Evolutionary conservation across 2,113 vertebrate genomes (phyloP).

Genomic region (Neoarius graeffei): DNA sequence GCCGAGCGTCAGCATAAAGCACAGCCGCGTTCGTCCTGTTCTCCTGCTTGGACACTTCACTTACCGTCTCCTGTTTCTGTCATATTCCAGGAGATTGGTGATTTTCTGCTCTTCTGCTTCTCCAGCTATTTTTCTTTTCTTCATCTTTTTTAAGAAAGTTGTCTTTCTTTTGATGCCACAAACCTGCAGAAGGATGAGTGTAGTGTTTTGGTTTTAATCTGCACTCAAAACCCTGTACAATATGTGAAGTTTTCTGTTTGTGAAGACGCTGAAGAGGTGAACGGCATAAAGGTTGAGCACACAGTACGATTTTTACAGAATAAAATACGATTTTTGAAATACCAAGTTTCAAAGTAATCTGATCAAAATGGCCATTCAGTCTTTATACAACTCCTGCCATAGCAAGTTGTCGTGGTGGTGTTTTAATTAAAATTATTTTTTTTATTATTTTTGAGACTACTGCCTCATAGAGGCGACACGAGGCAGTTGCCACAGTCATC

Average conservation of each 20-base stretch:
- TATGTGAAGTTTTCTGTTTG: background rate
- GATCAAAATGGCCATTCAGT: background rate
- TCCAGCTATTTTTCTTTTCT: slow-evolving; percentile 67
- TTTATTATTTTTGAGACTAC: background rate
- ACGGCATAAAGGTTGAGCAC: background rate
- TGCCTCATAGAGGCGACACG: no score
- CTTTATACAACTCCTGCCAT: background rate
- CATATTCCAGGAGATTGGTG: slow-evolving; percentile 65
- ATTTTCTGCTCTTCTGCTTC: slow-evolving; percentile 66
- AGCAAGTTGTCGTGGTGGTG: background rate
- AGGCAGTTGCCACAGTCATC: no score
- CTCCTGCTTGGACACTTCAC: slow-evolving; percentile 66
- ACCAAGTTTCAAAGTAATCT: background rate
- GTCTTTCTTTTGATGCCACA: slow-evolving; percentile 71
- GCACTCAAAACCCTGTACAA: background rate
- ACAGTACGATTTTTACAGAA: background rate
- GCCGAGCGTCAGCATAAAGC: slow-evolving; percentile 80
- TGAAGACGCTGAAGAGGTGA: background rate
- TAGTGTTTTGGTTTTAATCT: slow-evolving; percentile 76
- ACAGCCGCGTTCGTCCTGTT: slow-evolving; percentile 71
- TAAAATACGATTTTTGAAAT: background rate
- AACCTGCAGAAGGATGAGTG: slow-evolving; percentile 69
- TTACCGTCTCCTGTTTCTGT: slow-evolving; percentile 70
- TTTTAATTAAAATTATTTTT: background rate
- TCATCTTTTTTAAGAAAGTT: slow-evolving; percentile 59